Evolutionary conservation across 2,797 vertebrate genomes (phyloP), one percentile per base, ranked within the genome.

Genomic region (Microtus californicus): DNA sequence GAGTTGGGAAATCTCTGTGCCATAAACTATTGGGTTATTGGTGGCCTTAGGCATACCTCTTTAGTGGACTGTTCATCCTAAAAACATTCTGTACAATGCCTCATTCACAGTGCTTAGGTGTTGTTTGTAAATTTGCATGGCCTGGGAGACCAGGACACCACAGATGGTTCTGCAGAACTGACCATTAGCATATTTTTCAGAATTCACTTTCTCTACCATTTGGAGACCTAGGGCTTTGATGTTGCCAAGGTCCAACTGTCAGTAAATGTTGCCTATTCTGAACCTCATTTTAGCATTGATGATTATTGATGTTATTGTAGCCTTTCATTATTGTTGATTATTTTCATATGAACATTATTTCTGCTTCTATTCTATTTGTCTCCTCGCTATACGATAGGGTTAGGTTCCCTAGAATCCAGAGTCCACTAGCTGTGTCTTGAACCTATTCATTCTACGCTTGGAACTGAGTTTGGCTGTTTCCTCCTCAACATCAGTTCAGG

Each of bases 81-180:
- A 92, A 71, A 40, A 43, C 6, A 31, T 43, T 17, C 0, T 54
- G 13, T 86, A 43, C 0, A 34, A 45, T 14, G 8, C 2, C 10
- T 51, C 11, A 37, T 9, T 29, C 0, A 9, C 1, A 11, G 37
- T n/a, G 21, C 54, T 77, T 7, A 10, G 6, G 31, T 85, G 71
- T 82, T 80, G 12, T 45, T n/a, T 40, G 65, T 10, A 14, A 45
- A 29, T 82, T 63, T 93, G 12, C 8, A 27, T 5, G 25, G 51
- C 25, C 29, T 23, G 0, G 2, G 37, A 5, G 15, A 34, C 59
- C 3, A 3, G 8, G 2, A 19, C 2, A 3, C 6, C 45, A 61
- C 17, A 45, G 15, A 19, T 2, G 40, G n/a, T 25, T 40, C 78
- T 59, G 23, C 0, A 2, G 5, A 23, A 17, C 0, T 25, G 76